Evolutionary conservation across 2,888 invertebrate genomes (phyloP).

Genomic region (Enchytraeus crypticus): DNA sequence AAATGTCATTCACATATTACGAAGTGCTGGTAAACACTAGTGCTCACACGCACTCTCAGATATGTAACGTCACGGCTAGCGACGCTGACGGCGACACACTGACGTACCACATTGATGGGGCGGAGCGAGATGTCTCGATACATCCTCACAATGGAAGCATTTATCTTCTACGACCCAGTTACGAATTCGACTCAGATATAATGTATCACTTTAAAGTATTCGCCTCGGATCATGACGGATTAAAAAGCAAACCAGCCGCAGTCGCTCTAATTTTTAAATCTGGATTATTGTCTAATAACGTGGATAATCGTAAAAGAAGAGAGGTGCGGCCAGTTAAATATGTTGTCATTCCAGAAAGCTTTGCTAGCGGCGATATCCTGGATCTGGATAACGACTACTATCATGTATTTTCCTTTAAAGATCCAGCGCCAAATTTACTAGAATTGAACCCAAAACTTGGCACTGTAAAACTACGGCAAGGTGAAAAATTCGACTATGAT

Average conservation of each 20-base stretch:
- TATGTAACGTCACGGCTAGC: neutral
- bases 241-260: constrained; percentile 14
- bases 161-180: neutral
- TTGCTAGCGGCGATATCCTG: constrained; percentile 8
- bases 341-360: constrained; percentile 16
- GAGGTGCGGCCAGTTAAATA: constrained; percentile 7
- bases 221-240: constrained; percentile 13
- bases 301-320: constrained; percentile 11
- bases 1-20: constrained; percentile 16
- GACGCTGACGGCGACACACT: constrained; percentile 3
- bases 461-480: constrained; percentile 14
- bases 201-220: neutral
- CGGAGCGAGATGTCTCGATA: neutral
- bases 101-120: neutral
- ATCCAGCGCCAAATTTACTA: constrained; percentile 17
- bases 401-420: constrained; percentile 23
- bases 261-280: too few relatives aligned
- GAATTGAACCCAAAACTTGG: constrained; percentile 19
- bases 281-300: too few relatives aligned
- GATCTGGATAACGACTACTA: constrained; percentile 13
- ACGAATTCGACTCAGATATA: neutral
- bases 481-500: constrained; percentile 58
- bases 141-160: constrained; percentile 6
- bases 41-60: neutral
- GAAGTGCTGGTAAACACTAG: neutral